phyloP scores from a whole-genome alignment of 2,113 vertebrate genomes.

The Pygathrix nemaeus region DNA sequence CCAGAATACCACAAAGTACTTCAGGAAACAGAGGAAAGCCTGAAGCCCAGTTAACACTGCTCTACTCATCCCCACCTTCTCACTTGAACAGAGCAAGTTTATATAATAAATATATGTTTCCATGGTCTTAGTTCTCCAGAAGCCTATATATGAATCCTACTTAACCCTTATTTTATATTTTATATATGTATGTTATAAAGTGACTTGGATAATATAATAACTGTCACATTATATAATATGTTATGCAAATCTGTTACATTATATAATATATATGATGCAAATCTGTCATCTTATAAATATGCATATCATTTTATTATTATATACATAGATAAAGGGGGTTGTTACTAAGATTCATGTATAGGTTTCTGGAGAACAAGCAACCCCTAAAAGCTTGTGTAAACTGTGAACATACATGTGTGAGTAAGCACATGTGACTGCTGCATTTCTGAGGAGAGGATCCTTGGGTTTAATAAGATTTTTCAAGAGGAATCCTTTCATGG shows the following conservation, averaged over 20 bases:
- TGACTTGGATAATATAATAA: not conserved
- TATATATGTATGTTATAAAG: not conserved
- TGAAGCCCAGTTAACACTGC: not conserved
- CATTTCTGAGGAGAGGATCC: not conserved
- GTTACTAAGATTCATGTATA: not conserved
- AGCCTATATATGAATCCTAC: not conserved
- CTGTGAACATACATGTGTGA: not conserved
- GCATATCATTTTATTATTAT: not conserved
- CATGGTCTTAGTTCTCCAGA: not conserved
- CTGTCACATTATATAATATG: not conserved
- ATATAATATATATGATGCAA: not conserved
- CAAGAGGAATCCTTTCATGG: not conserved
- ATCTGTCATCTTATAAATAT: not conserved
- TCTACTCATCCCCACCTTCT: not conserved
- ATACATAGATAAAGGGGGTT: not conserved
- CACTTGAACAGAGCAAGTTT: not conserved
- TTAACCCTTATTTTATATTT: not conserved
- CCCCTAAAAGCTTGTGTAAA: not conserved
- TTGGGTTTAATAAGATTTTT: not conserved
- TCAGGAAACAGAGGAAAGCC: not conserved
- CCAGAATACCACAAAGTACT: not conserved
- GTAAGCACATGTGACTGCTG: not conserved
- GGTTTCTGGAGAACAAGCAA: slow-evolving; percentile 2
- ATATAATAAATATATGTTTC: not conserved
- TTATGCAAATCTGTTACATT: not conserved